Conservation (phyloP, 2,797 vertebrate species). For the Macropodus opercularis region DNA sequence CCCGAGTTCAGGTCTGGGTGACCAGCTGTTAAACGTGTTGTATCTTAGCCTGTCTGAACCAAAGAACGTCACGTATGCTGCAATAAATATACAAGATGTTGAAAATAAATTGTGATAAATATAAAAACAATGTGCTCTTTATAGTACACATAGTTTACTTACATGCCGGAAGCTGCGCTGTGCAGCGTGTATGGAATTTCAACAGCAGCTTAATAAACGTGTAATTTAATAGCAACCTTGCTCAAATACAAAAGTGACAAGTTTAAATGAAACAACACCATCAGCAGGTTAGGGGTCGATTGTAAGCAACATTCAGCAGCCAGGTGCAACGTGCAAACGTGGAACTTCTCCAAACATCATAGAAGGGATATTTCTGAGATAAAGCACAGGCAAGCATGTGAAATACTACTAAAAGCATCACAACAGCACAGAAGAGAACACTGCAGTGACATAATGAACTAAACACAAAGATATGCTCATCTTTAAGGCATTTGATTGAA, state of each 20-base stretch:
- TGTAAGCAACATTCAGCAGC: constrained; percentile 23
- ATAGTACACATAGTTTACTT: constrained; percentile 41
- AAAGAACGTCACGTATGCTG: too few relatives aligned
- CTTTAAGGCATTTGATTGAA: constrained; percentile 67
- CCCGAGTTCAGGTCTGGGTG: too few relatives aligned
- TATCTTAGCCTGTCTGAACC: too few relatives aligned
- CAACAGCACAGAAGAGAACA: constrained; percentile 32
- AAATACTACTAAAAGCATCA: constrained; percentile 41
- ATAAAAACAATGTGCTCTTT: too few relatives aligned
- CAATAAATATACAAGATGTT: too few relatives aligned
- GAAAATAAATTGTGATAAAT: too few relatives aligned
- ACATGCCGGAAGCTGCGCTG: constrained; percentile 37
- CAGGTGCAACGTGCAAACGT: constrained; percentile 37
- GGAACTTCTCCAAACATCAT: constrained; percentile 11
- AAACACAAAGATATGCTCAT: constrained; percentile 11
- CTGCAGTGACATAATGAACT: constrained; percentile 7
- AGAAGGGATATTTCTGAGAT: neutral
- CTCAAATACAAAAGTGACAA: constrained; percentile 38
- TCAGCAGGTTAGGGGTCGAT: constrained; percentile 26
- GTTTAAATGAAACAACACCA: constrained; percentile 25
- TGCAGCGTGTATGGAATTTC: constrained; percentile 29
- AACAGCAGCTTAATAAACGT: constrained; percentile 34
- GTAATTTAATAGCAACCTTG: constrained; percentile 20
- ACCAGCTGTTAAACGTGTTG: too few relatives aligned
- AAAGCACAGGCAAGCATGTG: constrained; percentile 27